A percentile compares a stretch with the other conserved stretches of the same genome.
phyloP scores from a whole-genome alignment of 2,797 vertebrate genomes.

The Pipistrellus pipistrellus region DNA sequence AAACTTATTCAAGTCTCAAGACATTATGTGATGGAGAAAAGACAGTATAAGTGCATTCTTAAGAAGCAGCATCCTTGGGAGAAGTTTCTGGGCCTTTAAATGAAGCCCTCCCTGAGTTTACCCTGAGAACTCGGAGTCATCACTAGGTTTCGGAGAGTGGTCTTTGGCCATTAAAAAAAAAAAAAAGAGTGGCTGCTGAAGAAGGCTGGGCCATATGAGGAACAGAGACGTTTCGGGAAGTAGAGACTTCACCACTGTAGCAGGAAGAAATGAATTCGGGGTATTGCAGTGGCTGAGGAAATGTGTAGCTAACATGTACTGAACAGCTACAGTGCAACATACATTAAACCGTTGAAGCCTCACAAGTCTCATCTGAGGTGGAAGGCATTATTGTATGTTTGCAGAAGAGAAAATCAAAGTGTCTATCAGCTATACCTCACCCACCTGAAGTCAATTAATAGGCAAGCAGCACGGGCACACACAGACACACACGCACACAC shows the following conservation, averaged over 20 bases:
- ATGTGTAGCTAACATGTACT: background rate
- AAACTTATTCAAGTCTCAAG: background rate
- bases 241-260: background rate
- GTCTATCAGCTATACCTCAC: background rate
- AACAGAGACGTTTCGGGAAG: background rate
- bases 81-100: background rate
- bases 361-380: background rate
- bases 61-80: background rate
- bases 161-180: background rate
- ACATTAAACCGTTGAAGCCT: background rate
- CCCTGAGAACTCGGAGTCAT: background rate
- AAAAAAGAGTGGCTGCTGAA: background rate
- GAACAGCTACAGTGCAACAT: background rate
- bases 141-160: background rate
- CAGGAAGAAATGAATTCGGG: background rate
- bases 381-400: background rate
- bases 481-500: background rate
- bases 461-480: background rate
- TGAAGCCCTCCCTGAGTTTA: background rate
- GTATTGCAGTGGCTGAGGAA: background rate
- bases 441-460: background rate
- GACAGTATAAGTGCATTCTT: background rate
- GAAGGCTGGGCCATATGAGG: background rate
- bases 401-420: background rate
- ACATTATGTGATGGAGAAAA: background rate